Percentiles rank a stretch among this genome's conserved stretches.
Conservation (phyloP, 1,140 invertebrate genomes). For the Drosophila ercepeae region DNA sequence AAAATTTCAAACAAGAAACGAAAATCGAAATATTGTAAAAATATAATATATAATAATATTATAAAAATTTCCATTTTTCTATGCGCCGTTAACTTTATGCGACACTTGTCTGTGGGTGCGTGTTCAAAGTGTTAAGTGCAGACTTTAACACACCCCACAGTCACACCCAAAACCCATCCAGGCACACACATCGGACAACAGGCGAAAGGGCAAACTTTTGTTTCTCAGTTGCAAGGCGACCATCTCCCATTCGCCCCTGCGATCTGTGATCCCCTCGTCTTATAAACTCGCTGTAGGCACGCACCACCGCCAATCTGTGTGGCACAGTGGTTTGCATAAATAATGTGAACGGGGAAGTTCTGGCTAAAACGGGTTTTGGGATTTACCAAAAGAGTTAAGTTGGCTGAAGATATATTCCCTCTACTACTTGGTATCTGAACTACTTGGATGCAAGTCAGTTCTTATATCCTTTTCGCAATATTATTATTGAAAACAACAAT, state of each 20-base stretch:
- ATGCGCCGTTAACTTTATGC: conserved; percentile 79
- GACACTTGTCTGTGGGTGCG: conserved; percentile 53
- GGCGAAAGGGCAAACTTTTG: conserved; percentile 68
- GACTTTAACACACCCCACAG: conserved; percentile 5
- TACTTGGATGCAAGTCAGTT: no score
- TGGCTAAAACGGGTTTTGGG: not conserved
- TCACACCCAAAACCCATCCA: conserved; percentile 11
- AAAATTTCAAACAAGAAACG: conserved; percentile 19
- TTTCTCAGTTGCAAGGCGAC: conserved; percentile 34
- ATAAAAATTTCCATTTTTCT: conserved; percentile 80
- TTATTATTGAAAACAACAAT: no score
- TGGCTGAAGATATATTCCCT: not conserved
- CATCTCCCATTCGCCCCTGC: not conserved
- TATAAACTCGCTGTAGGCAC: conserved; percentile 64
- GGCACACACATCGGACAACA: conserved; percentile 23
- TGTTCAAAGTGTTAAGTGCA: conserved; percentile 46
- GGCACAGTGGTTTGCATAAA: conserved; percentile 30
- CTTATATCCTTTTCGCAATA: no score
- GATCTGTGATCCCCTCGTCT: conserved; percentile 10
- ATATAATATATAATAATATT: no score
- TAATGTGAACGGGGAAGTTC: not conserved
- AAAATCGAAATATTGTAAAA: conserved; percentile 78
- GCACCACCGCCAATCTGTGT: conserved; percentile 40
- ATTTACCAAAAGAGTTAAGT: not conserved
- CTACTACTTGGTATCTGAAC: not conserved